Base-by-base conservation (phyloP, 2,888 invertebrate genomes). In the Xylocampa areola region DNA sequence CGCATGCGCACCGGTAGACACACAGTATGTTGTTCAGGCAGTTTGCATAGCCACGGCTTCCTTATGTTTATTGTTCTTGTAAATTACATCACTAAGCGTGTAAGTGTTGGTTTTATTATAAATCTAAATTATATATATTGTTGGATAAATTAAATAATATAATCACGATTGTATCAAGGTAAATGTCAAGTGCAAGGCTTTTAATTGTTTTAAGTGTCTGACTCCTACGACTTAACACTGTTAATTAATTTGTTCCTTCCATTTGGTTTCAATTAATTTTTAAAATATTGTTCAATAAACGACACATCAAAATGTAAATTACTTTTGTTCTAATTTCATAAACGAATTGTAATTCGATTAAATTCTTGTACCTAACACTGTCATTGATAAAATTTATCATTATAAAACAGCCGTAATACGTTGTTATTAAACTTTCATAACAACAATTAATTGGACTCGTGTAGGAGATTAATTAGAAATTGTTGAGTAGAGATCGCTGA, bases 381-480 rank as follows among this genome's bases (percentile, higher is more conserved):
- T 84, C 82, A 77, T 69, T 82, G 80, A 78, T 75, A 57, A 54
- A 76, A 81, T 81, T 73, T 81, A 84, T 84, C 77, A 81, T 81
- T 77, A 80, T 59, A 57, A 64, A 68, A 65, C 63, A 66, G 65
- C 61, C 65, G 75, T 70, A 78, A 82, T 80, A 79, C 68, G 77
- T 79, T 75, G 78, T 85, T 85, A 89, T 89, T 87, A 85, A 85
- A 87, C 84, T 91, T 90, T 90, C 89, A 87, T 90, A 89, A 88
- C 75, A 85, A 73, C 84, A 83, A 88, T 89, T 89, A 87, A 89
- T 88, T 80, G 79, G 80, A 80, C 82, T 84, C 85, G 82, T 85
- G 85, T 83, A 80, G 73, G 69, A 84, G 86, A 89, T 86, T 91
- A 91, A 91, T 91, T 90, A 90, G 87, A 89, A 90, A 90, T 88